Evolutionary conservation across 2,888 invertebrate genomes (phyloP).

Genomic region (Epinotia ramella): DNA sequence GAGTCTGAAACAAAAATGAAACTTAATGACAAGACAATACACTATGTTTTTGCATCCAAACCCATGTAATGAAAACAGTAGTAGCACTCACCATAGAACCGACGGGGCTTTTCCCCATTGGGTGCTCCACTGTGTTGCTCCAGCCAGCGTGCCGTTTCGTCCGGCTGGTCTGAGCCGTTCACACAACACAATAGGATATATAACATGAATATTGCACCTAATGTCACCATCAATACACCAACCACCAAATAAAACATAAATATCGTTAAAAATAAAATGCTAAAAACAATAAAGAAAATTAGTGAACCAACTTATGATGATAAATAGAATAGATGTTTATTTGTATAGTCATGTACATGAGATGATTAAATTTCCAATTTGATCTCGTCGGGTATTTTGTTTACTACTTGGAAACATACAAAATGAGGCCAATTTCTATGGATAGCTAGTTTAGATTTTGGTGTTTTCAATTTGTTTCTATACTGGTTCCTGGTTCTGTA

Average conservation of each 20-base stretch:
- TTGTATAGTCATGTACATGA: too few species aligned
- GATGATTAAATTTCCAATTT: too few species aligned
- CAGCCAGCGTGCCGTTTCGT: slow-evolving; percentile 82
- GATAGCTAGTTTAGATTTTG: too few species aligned
- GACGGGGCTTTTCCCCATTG: slow-evolving; percentile 74
- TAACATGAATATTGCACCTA: slow-evolving; percentile 85
- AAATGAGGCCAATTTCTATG: too few species aligned
- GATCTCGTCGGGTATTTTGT: slow-evolving; percentile 4
- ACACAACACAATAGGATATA: slow-evolving; percentile 85
- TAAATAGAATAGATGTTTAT: slow-evolving; percentile 22
- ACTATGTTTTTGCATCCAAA: slow-evolving; percentile 45
- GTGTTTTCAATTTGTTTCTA: too few species aligned
- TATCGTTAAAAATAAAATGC: slow-evolving; percentile 68
- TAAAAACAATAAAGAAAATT: slow-evolving; percentile 54
- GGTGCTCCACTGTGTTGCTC: slow-evolving; percentile 73
- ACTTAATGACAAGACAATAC: slow-evolving; percentile 56
- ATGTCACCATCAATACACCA: slow-evolving; percentile 79
- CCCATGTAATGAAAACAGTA: slow-evolving; percentile 6
- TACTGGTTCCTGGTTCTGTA: too few species aligned
- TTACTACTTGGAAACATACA: too few species aligned
- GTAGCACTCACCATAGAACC: slow-evolving; percentile 81
- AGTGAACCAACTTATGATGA: slow-evolving; percentile 44
- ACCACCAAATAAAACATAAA: slow-evolving; percentile 82
- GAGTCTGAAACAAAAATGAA: slow-evolving; percentile 44
- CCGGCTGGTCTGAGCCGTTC: slow-evolving; percentile 83